Percentiles rank a stretch among this genome's conserved stretches.
Evolutionary conservation across 2,113 vertebrate genomes (phyloP).

Genomic region (Monarcha castaneiventris): DNA sequence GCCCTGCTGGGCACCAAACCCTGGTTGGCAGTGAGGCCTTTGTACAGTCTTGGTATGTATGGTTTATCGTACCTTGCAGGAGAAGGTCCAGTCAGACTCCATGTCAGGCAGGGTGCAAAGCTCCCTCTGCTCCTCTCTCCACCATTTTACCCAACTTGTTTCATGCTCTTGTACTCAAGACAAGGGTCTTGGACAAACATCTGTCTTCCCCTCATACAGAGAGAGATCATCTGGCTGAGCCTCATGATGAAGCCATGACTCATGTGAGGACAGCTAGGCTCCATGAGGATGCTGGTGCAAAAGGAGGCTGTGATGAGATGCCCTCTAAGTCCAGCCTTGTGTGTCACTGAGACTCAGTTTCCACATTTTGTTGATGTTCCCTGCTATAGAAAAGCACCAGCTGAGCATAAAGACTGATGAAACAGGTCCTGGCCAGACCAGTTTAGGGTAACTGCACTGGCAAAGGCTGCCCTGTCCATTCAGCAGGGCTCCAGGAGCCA

Average conservation of each 20-base stretch:
- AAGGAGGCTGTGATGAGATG: neutral
- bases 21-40: neutral
- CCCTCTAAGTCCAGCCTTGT: neutral
- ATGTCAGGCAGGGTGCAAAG: neutral
- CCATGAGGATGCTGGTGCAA: neutral
- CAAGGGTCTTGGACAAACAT: neutral
- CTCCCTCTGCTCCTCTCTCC: neutral
- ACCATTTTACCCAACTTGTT: neutral
- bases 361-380: neutral
- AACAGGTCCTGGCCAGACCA: neutral
- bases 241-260: neutral
- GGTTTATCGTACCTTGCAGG: fast-evolving
- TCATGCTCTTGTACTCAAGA: neutral
- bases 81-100: neutral
- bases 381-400: neutral
- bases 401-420: neutral
- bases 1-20: neutral
- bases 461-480: neutral
- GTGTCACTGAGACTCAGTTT: neutral
- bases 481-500: neutral
- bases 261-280: neutral
- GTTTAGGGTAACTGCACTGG: neutral
- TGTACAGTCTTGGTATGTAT: neutral
- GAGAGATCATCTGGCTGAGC: neutral
- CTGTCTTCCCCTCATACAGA: neutral